phyloP scores from a whole-genome alignment of 2,113 vertebrate species.

The Capricornis sumatraensis region DNA sequence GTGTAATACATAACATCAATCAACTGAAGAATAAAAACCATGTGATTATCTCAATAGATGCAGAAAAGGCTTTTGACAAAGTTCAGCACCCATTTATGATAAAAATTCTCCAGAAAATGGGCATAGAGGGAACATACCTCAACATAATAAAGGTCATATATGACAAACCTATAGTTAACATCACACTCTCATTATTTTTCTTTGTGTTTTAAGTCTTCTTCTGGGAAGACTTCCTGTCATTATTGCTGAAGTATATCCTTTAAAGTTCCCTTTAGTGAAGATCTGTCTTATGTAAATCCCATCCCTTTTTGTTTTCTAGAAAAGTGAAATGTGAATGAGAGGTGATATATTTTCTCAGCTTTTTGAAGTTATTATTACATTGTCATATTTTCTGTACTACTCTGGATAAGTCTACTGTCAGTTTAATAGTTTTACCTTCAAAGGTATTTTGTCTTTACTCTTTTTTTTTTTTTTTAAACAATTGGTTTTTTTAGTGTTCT shows the following conservation, averaged over 20 bases:
- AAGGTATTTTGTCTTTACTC: background rate
- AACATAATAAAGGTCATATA: background rate
- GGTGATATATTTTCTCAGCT: background rate
- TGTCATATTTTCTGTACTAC: background rate
- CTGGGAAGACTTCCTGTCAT: background rate
- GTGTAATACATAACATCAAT: background rate
- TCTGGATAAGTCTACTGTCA: background rate
- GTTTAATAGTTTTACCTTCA: background rate
- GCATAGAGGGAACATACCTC: background rate
- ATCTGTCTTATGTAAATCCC: background rate
- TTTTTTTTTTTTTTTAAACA: background rate
- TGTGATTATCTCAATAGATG: background rate
- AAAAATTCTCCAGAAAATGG: background rate
- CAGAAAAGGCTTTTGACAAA: background rate
- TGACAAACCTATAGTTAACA: background rate
- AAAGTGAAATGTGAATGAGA: slow-evolving; percentile 10
- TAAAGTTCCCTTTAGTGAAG: background rate
- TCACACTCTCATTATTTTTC: no score
- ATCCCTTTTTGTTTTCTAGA: background rate
- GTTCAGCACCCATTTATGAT: background rate
- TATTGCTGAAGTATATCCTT: background rate
- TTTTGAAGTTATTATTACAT: background rate
- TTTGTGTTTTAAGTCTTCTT: background rate
- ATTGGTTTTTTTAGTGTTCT: background rate
- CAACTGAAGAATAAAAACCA: background rate